phyloP scores from a whole-genome alignment of 2,888 invertebrate genomes.

The Leucoma salicis region DNA sequence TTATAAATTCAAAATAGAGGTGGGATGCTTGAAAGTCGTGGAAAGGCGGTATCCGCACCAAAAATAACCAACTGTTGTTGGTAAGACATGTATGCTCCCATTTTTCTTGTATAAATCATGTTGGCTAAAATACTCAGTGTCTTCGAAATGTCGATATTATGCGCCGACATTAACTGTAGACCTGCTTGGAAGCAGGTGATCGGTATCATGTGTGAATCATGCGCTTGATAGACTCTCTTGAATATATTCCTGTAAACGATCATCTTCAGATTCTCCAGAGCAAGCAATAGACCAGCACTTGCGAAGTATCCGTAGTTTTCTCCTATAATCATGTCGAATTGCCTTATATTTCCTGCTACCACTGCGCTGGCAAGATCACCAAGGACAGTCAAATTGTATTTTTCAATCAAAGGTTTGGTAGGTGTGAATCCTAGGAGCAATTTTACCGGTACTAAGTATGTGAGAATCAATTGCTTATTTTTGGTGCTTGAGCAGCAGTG shows the following conservation, averaged over 20 bases:
- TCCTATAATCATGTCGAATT: not conserved
- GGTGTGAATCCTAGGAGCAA: constrained; percentile 5
- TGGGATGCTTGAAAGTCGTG: not conserved
- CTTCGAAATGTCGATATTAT: not conserved
- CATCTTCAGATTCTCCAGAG: constrained; percentile 1
- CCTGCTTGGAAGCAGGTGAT: constrained; percentile 2
- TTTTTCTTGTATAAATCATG: constrained; percentile 3
- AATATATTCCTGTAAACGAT: constrained; percentile 3
- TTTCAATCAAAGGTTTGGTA: not conserved
- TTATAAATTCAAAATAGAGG: no score
- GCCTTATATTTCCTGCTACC: not conserved
- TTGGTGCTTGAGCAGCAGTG: not conserved
- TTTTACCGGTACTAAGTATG: constrained; percentile 3
- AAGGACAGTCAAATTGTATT: not conserved
- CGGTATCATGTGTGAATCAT: not conserved
- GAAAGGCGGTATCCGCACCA: not conserved
- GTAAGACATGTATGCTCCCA: constrained; percentile 7
- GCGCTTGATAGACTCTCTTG: not conserved
- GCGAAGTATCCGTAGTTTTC: not conserved
- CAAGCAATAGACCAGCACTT: not conserved
- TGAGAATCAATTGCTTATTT: constrained; percentile 2
- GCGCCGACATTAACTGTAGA: not conserved
- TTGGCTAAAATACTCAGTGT: not conserved
- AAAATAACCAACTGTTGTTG: not conserved
- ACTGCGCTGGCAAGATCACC: constrained; percentile 1